Evolutionary conservation across 2,888 invertebrate genomes (phyloP), one percentile per base, ranked within the genome.

Genomic region (Rhamnusium bicolor): DNA sequence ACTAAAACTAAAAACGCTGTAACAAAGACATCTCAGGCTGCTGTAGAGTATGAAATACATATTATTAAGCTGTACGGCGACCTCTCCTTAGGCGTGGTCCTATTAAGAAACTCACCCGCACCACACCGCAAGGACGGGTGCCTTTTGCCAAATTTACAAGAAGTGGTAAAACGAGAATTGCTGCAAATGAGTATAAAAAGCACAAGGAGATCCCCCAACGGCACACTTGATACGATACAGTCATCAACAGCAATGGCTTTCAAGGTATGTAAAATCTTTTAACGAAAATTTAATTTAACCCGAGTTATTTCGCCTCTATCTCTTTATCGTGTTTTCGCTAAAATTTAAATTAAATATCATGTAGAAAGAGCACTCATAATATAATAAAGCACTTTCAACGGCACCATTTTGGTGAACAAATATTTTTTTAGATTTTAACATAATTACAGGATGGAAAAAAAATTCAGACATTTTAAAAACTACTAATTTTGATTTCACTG

Each of bases 231-330:
- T 49, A 24, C 49, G 49, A 49, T 29, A 29, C 27, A 63, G 29
- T 51, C 63, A 19, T 63, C 63, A 49, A 47, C 49, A 49, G 29
- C 63, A 63, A 61, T 63, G 63, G 63, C 49, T 27, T 24, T 51
- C 27, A 63, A 63, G 63, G 63, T 63, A 51, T 54, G 54, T 54
- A 24, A n/a, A n/a, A 54, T 54, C 24, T 40, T 61, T 40, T 61
- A 61, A 19, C 16, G 29, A 40, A 19, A 46, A 29, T 29, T 61
- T 29, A 46, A 61, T 19, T 40, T 19, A 61, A 46, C 12, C 18
- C 8, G 3, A 14, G 47, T 27, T 21, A 40, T 24, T 54, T 24
- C 24, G 32, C 32, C 32, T 1, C 10, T 12, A 12, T 12, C 40
- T 40, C 40, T n/a, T 40, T 40, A 40, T 40, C n/a, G 12, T 1